Conservation (phyloP, 2,797 vertebrate species). For the Rachycentron canadum region DNA sequence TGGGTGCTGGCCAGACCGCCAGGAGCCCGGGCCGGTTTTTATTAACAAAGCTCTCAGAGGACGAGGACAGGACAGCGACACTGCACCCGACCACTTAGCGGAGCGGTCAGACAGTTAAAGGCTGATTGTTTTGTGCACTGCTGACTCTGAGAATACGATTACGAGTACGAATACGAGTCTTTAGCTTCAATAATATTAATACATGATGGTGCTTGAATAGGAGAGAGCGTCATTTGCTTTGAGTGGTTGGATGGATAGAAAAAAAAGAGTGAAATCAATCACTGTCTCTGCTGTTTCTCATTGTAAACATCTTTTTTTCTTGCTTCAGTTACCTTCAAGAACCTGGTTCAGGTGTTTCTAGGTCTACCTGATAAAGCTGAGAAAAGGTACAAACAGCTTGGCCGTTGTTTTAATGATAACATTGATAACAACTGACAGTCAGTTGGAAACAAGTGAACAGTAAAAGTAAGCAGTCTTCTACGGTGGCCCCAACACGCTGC, state of each 20-base stretch:
- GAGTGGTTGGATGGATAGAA: constrained; percentile 12
- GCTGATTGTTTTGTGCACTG: constrained; percentile 38
- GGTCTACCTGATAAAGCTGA: background rate
- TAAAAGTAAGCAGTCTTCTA: no score
- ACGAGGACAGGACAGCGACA: constrained; percentile 42
- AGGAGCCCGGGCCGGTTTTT: constrained; percentile 55
- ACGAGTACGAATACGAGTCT: no score
- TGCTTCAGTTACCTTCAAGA: background rate
- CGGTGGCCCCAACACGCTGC: no score
- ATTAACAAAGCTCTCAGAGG: constrained; percentile 60
- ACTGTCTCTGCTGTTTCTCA: background rate
- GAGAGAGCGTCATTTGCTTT: constrained; percentile 3
- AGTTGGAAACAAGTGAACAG: no score
- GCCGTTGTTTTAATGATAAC: background rate
- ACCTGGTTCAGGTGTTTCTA: background rate
- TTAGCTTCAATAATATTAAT: constrained; percentile 11
- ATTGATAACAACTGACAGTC: background rate
- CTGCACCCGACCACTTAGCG: constrained; percentile 46
- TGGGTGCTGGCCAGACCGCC: constrained; percentile 68
- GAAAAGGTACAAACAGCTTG: background rate
- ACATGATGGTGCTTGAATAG: background rate
- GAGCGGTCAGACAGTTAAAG: background rate
- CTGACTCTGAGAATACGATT: constrained; percentile 21
- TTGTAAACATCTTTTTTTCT: no score
- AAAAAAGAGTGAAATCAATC: constrained; percentile 3